Percentiles rank a stretch among this genome's conserved stretches.
These are phyloP conservation scores for Aldrovandia affinis DNA, from an alignment of 2,797 vertebrate species.

Conservation along the genomic window DNA sequence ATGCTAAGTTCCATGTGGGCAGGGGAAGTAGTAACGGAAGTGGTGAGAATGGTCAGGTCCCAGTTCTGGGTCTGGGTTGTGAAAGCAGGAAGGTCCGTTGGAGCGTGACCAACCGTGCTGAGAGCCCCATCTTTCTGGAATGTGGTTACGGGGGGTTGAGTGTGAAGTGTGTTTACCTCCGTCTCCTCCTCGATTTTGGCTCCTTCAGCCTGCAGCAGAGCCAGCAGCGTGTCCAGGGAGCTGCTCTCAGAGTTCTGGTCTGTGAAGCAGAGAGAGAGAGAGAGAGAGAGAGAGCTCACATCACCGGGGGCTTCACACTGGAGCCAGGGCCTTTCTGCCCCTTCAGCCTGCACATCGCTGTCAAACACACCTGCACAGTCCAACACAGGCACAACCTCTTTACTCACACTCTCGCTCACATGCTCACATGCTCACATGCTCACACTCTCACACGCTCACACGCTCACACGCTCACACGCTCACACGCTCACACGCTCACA, in stretches of 20 bases:
- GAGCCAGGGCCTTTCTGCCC: not conserved
- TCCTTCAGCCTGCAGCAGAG: conserved; percentile 92
- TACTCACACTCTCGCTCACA: too few relatives aligned
- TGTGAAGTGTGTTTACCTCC: conserved; percentile 76
- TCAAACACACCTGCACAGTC: not conserved
- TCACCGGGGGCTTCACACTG: not conserved
- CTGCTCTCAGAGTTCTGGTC: conserved; percentile 86
- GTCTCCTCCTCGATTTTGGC: conserved; percentile 98
- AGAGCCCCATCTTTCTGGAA: not conserved
- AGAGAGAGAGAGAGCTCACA: conserved; percentile 8
- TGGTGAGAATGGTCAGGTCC: not conserved
- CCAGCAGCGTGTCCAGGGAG: conserved; percentile 90
- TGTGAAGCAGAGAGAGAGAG: conserved; percentile 58
- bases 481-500: too few relatives aligned
- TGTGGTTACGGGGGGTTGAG: not conserved
- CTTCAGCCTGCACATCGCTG: not conserved
- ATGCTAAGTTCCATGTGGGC: too few relatives aligned
- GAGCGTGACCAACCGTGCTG: not conserved
- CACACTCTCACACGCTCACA: too few relatives aligned
- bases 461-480: too few relatives aligned
- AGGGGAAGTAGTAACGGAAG: too few relatives aligned
- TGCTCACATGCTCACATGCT: too few relatives aligned
- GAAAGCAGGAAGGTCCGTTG: not conserved
- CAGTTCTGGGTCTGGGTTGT: not conserved
- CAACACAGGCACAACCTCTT: too few relatives aligned